phyloP scores from a whole-genome alignment of 2,888 invertebrate species.

The Leucoma salicis region DNA sequence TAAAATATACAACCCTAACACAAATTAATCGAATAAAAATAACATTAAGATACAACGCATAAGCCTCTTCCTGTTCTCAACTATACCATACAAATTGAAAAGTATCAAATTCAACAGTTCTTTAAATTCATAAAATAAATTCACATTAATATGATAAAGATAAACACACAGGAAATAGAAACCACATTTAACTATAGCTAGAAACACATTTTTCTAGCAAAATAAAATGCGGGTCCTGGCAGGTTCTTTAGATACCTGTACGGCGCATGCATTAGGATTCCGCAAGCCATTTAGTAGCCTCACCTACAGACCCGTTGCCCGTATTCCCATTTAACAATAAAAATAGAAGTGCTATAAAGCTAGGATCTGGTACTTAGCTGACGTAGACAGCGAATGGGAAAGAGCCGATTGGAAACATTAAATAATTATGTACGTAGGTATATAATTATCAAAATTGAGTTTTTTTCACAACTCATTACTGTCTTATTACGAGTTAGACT shows the following conservation, averaged over 20 bases:
- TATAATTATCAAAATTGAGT: too few relatives aligned
- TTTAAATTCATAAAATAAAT: slow-evolving; percentile 25
- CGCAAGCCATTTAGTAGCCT: slow-evolving; percentile 63
- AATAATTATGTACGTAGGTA: too few relatives aligned
- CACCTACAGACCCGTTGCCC: slow-evolving; percentile 82
- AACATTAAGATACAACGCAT: slow-evolving; percentile 3
- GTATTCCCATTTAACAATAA: slow-evolving; percentile 75
- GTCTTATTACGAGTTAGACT: too few relatives aligned
- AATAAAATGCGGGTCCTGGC: slow-evolving; percentile 38
- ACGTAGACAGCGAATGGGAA: slow-evolving; percentile 34
- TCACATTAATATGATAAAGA: slow-evolving; percentile 22
- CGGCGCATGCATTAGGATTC: slow-evolving; percentile 75
- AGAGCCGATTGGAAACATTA: slow-evolving; percentile 41
- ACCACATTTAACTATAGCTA: slow-evolving; percentile 22
- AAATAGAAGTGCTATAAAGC: slow-evolving; percentile 73
- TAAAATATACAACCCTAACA: neutral
- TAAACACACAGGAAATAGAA: slow-evolving; percentile 28
- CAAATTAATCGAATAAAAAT: slow-evolving; percentile 1
- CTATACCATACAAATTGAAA: too few relatives aligned
- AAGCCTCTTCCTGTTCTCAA: too few relatives aligned
- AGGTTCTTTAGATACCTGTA: slow-evolving; percentile 59
- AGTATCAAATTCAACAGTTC: slow-evolving; percentile 4
- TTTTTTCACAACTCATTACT: too few relatives aligned
- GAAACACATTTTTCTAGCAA: slow-evolving; percentile 31
- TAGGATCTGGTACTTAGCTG: slow-evolving; percentile 68